A percentile compares a stretch with the other conserved stretches of the same genome.
phyloP scores from a whole-genome alignment of 2,113 vertebrate genomes.

The Chaetodon trifascialis region DNA sequence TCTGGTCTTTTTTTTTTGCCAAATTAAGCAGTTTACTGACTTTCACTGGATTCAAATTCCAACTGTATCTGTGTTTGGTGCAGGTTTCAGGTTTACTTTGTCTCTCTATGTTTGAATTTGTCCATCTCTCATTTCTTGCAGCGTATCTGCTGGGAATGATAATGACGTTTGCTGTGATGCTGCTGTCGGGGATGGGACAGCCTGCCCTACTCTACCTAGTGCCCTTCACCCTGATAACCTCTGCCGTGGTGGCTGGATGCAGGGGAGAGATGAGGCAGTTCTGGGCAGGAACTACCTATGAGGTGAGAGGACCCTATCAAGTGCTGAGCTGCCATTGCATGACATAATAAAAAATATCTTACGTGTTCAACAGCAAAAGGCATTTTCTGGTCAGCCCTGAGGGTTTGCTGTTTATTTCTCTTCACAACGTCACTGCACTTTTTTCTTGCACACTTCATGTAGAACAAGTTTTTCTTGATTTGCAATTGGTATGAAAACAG shows the following conservation, averaged over 20 bases:
- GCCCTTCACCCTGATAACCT: slow-evolving; percentile 92
- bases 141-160: slow-evolving; percentile 93
- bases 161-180: slow-evolving; percentile 91
- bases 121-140: slow-evolving; percentile 52
- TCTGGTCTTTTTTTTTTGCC: background rate
- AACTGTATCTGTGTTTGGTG: background rate
- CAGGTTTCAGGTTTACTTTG: background rate
- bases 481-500: no score
- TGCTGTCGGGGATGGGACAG: slow-evolving; percentile 92
- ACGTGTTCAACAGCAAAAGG: no score
- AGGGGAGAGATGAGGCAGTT: slow-evolving; percentile 93
- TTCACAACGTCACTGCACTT: no score
- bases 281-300: slow-evolving; percentile 91
- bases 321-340: no score
- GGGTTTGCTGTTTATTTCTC: no score
- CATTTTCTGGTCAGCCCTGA: no score
- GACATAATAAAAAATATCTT: no score
- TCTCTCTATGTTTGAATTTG: background rate
- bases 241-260: slow-evolving; percentile 87
- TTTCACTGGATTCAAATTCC: background rate
- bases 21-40: background rate
- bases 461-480: no score
- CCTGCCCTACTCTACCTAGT: slow-evolving; percentile 97
- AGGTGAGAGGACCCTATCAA: slow-evolving; percentile 87
- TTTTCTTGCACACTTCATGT: no score